Conservation (phyloP, 2,797 vertebrate species). For the Lithobates pipiens region DNA sequence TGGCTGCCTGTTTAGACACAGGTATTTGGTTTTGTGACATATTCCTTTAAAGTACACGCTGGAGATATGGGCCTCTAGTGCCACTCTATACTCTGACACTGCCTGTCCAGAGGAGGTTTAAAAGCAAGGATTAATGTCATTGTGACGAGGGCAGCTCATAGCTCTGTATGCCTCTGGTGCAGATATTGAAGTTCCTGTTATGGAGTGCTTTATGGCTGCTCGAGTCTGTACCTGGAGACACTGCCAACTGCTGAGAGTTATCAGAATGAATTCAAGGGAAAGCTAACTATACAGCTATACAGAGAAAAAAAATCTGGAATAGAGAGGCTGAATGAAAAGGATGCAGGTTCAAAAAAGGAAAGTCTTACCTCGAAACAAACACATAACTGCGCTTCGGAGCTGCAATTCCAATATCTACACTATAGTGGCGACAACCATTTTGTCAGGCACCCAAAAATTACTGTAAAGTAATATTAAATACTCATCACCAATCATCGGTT, state of each 20-base stretch:
- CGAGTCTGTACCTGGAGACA: neutral
- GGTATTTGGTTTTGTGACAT: too few relatives aligned
- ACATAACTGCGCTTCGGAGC: too few relatives aligned
- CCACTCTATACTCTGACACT: conserved; percentile 57
- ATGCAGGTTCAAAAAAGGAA: too few relatives aligned
- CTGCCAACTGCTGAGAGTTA: neutral
- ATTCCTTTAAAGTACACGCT: conserved; percentile 45
- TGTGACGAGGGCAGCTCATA: conserved; percentile 41
- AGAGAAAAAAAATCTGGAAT: neutral
- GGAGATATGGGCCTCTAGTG: neutral
- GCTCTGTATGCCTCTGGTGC: conserved; percentile 8
- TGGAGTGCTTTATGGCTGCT: neutral
- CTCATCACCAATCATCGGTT: too few relatives aligned
- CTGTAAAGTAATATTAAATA: too few relatives aligned
- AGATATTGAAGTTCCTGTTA: conserved; percentile 31
- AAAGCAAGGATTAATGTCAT: conserved; percentile 64
- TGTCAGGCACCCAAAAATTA: too few relatives aligned
- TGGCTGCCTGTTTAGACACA: too few relatives aligned
- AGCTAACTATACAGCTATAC: neutral
- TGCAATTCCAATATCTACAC: too few relatives aligned
- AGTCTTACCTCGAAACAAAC: too few relatives aligned
- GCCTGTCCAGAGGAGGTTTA: conserved; percentile 51
- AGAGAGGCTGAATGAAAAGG: too few relatives aligned
- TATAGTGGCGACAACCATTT: too few relatives aligned
- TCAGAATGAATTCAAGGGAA: neutral